Base-by-base conservation (phyloP, 1,140 invertebrate species). In the Spodoptera litura region DNA sequence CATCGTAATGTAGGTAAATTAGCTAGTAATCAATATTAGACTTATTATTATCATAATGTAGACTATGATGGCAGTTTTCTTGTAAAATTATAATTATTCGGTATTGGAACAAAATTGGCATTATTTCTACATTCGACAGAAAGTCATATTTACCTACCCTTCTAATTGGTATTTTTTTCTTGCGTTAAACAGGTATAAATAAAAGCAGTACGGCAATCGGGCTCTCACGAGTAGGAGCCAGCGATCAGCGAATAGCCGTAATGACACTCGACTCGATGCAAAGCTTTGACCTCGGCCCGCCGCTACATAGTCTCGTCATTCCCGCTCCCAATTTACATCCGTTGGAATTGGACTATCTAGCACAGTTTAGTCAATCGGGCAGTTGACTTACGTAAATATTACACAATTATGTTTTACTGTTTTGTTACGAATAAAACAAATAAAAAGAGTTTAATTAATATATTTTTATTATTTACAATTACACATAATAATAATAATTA, bases 281-380 rank as follows among this genome's bases (percentile, higher is more conserved):
- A 56, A 87, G 93, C 13, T 91, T 95, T n/a, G 97, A 99, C 92
- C 92, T 99, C 68, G 99, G 99, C 15, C 92, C 95, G 31, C 99
- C 99, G 25, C 95, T 99, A 56, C 99, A 99, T 95, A 99, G 98
- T 64, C 94, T 99, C 5, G 96, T 99, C 25, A 97, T 99, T 88
- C 96, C 97, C 78, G 96, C 96, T 59, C 96, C 97, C 62, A 94
- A 96, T 75, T 95, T 99, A 86, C 99, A 99, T 96, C 98, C 98
- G n/a, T 93, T 99, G 8, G 99, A 99, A 95, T 87, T 95, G 66
- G 98, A 99, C 88, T 99, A 98, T 96, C 91, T 99, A 53, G 88
- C 95, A 80, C 96, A 97, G 83, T 97, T 96, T 81, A 51, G 68
- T 44, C 38, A 44, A 66, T 58, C 52, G 58, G 52, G 3, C 51